Conservation (phyloP, 2,797 vertebrate species). For the Pseudomugil gertrudae region DNA sequence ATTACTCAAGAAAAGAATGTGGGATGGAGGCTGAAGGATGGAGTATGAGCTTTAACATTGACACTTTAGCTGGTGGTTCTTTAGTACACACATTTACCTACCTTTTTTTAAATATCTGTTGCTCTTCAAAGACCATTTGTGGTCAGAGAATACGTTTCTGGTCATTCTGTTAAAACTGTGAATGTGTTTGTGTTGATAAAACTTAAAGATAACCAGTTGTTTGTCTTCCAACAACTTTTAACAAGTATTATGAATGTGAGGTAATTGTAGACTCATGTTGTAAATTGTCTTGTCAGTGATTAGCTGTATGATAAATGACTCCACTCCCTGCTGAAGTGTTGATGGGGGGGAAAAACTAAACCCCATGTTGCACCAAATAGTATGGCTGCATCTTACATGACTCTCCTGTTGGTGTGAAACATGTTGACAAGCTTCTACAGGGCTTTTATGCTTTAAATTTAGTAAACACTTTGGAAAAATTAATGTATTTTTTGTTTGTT, state of each 20-base stretch:
- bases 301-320: background rate
- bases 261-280: too few relatives aligned
- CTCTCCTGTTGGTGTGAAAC: too few relatives aligned
- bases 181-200: too few relatives aligned
- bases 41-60: constrained; percentile 36
- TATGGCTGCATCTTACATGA: too few relatives aligned
- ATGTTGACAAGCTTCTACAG: too few relatives aligned
- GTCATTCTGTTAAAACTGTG: background rate
- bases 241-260: too few relatives aligned
- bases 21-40: constrained; percentile 55
- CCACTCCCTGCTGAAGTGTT: background rate
- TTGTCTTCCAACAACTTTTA: too few relatives aligned
- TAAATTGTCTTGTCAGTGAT: background rate
- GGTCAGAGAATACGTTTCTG: constrained; percentile 1
- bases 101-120: constrained; percentile 25
- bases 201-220: too few relatives aligned
- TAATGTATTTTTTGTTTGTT: too few relatives aligned
- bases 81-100: constrained; percentile 35
- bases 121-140: constrained; percentile 14
- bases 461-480: too few relatives aligned
- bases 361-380: background rate
- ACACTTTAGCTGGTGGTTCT: constrained; percentile 37
- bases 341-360: background rate
- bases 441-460: too few relatives aligned
- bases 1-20: constrained; percentile 72